Percentiles rank a stretch among this genome's conserved stretches.
phyloP scores from a whole-genome alignment of 1,140 invertebrate species.

The Drosophila mayri region DNA sequence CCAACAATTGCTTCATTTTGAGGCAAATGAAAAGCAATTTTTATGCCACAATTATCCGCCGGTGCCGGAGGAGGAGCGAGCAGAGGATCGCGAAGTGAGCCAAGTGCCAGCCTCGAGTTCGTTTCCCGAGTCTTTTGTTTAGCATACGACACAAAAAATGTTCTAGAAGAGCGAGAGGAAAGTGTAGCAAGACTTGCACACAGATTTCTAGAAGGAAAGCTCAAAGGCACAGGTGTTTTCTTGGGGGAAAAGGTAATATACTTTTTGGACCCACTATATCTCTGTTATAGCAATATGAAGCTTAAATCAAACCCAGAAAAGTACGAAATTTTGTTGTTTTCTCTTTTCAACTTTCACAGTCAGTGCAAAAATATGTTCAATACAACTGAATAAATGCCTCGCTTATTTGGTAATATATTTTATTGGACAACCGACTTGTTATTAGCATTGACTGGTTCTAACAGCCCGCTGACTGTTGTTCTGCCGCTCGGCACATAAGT shows the following conservation, averaged over 20 bases:
- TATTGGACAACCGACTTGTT: conserved; percentile 48
- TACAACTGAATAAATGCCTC: neutral
- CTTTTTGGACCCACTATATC: too few species aligned
- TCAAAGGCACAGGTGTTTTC: conserved; percentile 8
- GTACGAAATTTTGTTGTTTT: neutral
- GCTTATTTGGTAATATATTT: conserved; percentile 35
- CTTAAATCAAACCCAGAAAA: neutral
- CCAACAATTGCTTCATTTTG: conserved; percentile 77
- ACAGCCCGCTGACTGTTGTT: conserved; percentile 42
- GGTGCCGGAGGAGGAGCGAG: conserved; percentile 10
- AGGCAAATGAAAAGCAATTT: conserved; percentile 79
- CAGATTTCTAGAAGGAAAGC: conserved; percentile 1
- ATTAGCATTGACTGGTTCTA: conserved; percentile 41
- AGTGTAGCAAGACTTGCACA: conserved; percentile 26
- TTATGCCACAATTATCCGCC: conserved; percentile 70
- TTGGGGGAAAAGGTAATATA: neutral
- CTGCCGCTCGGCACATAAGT: conserved; percentile 33
- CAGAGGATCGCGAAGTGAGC: conserved; percentile 35
- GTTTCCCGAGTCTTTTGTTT: conserved; percentile 74
- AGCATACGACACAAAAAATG: conserved; percentile 65
- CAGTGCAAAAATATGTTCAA: neutral
- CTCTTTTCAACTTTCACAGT: neutral
- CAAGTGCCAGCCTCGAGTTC: conserved; percentile 47
- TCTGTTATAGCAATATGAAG: neutral
- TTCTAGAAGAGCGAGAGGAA: conserved; percentile 40